Base-by-base conservation (phyloP, 2,797 vertebrate genomes). In the Phrynocephalus forsythii region DNA sequence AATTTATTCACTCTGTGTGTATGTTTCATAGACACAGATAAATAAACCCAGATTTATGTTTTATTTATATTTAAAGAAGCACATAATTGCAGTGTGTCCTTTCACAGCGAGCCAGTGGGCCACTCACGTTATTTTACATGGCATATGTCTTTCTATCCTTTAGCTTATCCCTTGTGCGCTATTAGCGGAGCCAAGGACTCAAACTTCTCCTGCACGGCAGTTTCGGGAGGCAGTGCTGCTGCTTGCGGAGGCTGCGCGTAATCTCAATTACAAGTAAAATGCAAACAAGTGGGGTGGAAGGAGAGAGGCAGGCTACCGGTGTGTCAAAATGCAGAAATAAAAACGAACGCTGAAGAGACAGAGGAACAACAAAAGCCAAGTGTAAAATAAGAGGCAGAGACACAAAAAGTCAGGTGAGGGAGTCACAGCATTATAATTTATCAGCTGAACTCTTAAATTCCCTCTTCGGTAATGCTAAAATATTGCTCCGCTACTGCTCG, bases 271-370 rank as follows among this genome's bases (percentile, higher is more conserved):
- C 15, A 92, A 90, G 67, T 66, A 75, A 93, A 95, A 93, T 86
- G 95, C 82, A 11, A 30, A 93, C 90, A 90, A 91, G 92, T 94
- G 94, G 91, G 60, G 60, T 10, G 92, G 93, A 93, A 8, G 0
- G 86, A 90, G 86, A 44, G 92, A 95, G 92, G 91, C 92, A 91
- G 75, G 56, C 91, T 44, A 87, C 76, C 82, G 94, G 92, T 52
- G 90, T 92, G 95, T 90, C 92, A 95, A 94, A 94, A 92, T 91
- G 95, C 92, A 92, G 91, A 94, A 91, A 94, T 88, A 93, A 95
- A 95, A 94, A 15, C 92, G 93, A 96, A 95, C 91, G 91, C 94
- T 92, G 91, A 96, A 96, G 95, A 87, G 92, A 93, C 94, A 93
- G 89, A 89, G 93, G 91, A 95, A 95, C 88, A 90, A 94, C 89